Evolutionary conservation across 1,140 invertebrate species (phyloP).

Genomic region (Lepidostoma basale): DNA sequence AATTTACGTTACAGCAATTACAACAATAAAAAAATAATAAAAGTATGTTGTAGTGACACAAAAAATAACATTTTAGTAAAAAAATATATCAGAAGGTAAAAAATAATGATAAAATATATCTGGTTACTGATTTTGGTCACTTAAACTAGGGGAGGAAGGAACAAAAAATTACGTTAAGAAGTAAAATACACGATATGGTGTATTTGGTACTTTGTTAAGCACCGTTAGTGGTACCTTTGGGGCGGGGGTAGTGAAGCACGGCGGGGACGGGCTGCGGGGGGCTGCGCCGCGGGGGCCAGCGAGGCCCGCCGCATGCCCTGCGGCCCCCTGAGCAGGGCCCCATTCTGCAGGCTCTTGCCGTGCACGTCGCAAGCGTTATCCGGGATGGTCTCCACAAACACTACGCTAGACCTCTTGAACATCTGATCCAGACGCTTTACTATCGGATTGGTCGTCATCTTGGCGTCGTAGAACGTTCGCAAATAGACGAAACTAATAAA

Average conservation of each 20-base stretch:
- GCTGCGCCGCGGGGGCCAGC: not conserved
- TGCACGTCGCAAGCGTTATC: conserved; percentile 40
- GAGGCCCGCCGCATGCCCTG: not conserved
- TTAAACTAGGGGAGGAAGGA: too few species aligned
- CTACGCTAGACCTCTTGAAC: conserved; percentile 27
- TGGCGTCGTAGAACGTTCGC: too few species aligned
- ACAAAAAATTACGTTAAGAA: too few species aligned
- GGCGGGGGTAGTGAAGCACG: conserved; percentile 10
- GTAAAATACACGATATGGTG: too few species aligned
- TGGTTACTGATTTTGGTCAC: too few species aligned
- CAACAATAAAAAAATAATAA: too few species aligned
- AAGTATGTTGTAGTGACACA: too few species aligned
- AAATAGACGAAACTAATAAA: too few species aligned
- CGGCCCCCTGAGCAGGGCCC: conserved; percentile 39
- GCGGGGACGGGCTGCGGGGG: not conserved
- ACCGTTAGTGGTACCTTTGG: not conserved
- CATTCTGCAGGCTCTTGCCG: conserved; percentile 51
- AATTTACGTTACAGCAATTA: too few species aligned
- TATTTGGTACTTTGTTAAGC: not conserved
- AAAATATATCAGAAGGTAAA: too few species aligned
- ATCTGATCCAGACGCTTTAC: conserved; percentile 53
- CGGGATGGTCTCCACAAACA: conserved; percentile 35
- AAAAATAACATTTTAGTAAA: too few species aligned
- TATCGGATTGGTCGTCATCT: conserved; percentile 49
- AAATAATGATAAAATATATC: too few species aligned